Evolutionary conservation across 2,888 invertebrate species (phyloP).

Genomic region (Allophyes oxyacanthae): DNA sequence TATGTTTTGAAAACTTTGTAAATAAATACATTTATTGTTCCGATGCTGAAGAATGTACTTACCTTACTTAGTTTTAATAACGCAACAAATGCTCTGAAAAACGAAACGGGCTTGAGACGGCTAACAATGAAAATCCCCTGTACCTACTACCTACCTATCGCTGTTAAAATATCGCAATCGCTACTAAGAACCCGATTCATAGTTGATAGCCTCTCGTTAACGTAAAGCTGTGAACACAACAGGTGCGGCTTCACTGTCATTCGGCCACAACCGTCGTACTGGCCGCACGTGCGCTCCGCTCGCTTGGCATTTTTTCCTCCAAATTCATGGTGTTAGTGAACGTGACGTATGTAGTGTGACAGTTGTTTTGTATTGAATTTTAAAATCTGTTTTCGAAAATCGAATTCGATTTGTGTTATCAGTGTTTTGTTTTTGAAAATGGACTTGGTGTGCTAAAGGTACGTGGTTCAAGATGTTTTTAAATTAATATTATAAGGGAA

Average conservation of each 20-base stretch:
- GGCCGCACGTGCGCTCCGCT: constrained; percentile 66
- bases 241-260: constrained; percentile 73
- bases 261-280: constrained; percentile 70
- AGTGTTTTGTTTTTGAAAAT: constrained; percentile 37
- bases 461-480: constrained; percentile 26
- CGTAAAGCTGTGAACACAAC: constrained; percentile 71
- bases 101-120: constrained; percentile 4
- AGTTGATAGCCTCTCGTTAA: constrained; percentile 48
- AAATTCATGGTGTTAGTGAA: constrained; percentile 54
- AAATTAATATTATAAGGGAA: too few relatives aligned
- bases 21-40: background rate
- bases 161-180: constrained; percentile 18
- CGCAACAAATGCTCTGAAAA: constrained; percentile 10
- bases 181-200: constrained; percentile 28
- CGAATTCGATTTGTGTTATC: constrained; percentile 26
- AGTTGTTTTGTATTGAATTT: constrained; percentile 25
- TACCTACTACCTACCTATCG: too few relatives aligned
- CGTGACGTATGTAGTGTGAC: constrained; percentile 43
- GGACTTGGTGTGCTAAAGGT: constrained; percentile 45
- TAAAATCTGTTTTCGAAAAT: constrained; percentile 18
- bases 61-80: constrained; percentile 4
- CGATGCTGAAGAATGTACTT: background rate
- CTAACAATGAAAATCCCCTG: constrained; percentile 18
- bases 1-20: too few relatives aligned
- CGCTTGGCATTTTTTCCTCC: constrained; percentile 39